Evolutionary conservation across 2,888 invertebrate species (phyloP).

Genomic region (Cenopis cana): DNA sequence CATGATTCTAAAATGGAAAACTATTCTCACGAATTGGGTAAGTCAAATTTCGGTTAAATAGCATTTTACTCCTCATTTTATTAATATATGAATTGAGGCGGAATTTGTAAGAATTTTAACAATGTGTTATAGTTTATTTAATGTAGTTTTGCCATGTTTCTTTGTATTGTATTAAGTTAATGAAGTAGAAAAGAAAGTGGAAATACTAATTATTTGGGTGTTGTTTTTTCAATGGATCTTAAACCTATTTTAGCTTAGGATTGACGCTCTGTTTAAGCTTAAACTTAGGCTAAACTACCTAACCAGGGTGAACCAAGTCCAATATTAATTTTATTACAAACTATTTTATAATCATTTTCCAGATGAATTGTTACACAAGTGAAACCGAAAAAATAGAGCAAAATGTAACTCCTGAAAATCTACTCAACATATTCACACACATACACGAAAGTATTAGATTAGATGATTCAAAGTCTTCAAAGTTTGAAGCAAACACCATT

Average conservation of each 20-base stretch:
- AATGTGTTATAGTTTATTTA: too few relatives aligned
- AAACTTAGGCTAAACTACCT: too few relatives aligned
- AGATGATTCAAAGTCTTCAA: slow-evolving; percentile 74
- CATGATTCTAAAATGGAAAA: slow-evolving; percentile 78
- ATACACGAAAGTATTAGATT: slow-evolving; percentile 73
- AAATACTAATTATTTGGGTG: neutral
- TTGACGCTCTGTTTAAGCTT: neutral
- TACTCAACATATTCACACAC: slow-evolving; percentile 70
- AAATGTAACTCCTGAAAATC: slow-evolving; percentile 62
- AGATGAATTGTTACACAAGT: slow-evolving; percentile 81
- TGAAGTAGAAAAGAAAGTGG: too few relatives aligned
- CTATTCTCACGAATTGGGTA: slow-evolving; percentile 78
- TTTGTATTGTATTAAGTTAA: too few relatives aligned
- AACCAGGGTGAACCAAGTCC: too few relatives aligned
- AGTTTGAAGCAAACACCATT: slow-evolving; percentile 69
- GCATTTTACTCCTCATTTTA: neutral
- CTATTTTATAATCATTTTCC: slow-evolving; percentile 44
- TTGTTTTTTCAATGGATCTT: neutral
- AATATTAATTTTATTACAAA: too few relatives aligned
- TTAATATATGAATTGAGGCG: neutral
- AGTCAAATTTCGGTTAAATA: slow-evolving; percentile 47
- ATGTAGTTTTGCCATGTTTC: too few relatives aligned
- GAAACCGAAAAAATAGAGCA: slow-evolving; percentile 58
- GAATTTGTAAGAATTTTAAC: neutral
- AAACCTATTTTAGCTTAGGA: neutral